Percentiles rank a stretch among this genome's conserved stretches.
These are phyloP conservation scores for Caenorhabditis remanei DNA, from an alignment of 1,140 invertebrate genomes.

Conservation along the genomic window DNA sequence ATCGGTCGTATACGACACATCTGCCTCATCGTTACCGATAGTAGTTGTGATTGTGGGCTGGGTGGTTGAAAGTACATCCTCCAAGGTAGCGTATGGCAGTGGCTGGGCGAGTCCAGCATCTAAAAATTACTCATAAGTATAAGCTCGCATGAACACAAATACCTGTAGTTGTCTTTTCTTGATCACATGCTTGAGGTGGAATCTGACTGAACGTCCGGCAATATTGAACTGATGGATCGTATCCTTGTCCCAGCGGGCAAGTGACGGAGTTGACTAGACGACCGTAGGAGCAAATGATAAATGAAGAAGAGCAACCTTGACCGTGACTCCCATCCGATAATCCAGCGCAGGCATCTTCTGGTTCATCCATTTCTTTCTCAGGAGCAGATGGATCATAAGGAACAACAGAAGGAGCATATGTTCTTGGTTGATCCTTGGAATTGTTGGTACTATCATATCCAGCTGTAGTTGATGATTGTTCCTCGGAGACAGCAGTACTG, in stretches of 20 bases:
- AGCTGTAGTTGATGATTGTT: background rate
- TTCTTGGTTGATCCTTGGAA: background rate
- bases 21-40: background rate
- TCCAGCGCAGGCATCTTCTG: background rate
- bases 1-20: background rate
- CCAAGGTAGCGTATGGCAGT: background rate
- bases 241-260: background rate
- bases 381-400: background rate
- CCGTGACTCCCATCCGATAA: conserved; percentile 1
- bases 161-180: conserved; percentile 7
- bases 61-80: conserved; percentile 18
- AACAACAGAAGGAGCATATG: conserved; percentile 4
- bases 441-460: background rate
- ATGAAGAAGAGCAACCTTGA: conserved; percentile 3
- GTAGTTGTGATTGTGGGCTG: background rate
- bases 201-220: conserved; percentile 26
- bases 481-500: background rate
- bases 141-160: background rate
- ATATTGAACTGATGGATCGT: conserved; percentile 15
- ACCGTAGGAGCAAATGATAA: background rate
- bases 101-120: background rate
- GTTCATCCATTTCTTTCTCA: background rate
- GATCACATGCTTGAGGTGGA: conserved; percentile 18
- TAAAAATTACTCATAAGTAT: background rate
- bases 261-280: background rate